A percentile compares a stretch with the other conserved stretches of the same genome.
phyloP scores from a whole-genome alignment of 2,888 invertebrate genomes.

The Drosophila pseudotakahashii region DNA sequence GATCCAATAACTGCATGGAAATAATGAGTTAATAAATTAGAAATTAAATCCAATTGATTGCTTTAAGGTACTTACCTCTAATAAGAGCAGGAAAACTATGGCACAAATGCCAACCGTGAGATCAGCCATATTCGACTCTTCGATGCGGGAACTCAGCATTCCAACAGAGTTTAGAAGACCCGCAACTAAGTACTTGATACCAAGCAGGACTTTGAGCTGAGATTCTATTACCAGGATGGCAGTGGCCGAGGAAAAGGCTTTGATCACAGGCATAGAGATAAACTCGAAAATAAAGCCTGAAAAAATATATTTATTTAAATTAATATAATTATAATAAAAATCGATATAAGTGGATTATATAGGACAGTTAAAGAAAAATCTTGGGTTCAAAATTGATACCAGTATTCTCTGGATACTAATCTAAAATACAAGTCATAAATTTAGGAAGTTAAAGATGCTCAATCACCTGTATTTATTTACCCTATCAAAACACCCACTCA shows the following conservation, averaged over 20 bases:
- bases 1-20: constrained; percentile 86
- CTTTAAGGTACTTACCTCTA: constrained; percentile 86
- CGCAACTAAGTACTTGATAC: constrained; percentile 89
- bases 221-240: constrained; percentile 91
- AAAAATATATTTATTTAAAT: constrained; percentile 4
- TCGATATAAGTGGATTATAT: too few species aligned
- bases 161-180: constrained; percentile 87
- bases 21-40: too few species aligned
- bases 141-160: constrained; percentile 85
- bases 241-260: constrained; percentile 94
- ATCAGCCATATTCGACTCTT: constrained; percentile 87
- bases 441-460: not conserved
- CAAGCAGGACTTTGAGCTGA: constrained; percentile 91
- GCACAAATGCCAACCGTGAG: constrained; percentile 88
- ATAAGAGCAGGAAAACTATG: constrained; percentile 87
- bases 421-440: not conserved
- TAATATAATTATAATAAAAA: too few species aligned
- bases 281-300: constrained; percentile 93
- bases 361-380: not conserved
- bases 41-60: too few species aligned
- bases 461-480: constrained; percentile 1
- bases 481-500: not conserved
- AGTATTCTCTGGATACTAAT: not conserved
- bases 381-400: not conserved
- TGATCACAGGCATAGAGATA: constrained; percentile 93